These are phyloP conservation scores for Perca flavescens DNA, from an alignment of 2,113 vertebrate genomes.

Conservation along the genomic window DNA sequence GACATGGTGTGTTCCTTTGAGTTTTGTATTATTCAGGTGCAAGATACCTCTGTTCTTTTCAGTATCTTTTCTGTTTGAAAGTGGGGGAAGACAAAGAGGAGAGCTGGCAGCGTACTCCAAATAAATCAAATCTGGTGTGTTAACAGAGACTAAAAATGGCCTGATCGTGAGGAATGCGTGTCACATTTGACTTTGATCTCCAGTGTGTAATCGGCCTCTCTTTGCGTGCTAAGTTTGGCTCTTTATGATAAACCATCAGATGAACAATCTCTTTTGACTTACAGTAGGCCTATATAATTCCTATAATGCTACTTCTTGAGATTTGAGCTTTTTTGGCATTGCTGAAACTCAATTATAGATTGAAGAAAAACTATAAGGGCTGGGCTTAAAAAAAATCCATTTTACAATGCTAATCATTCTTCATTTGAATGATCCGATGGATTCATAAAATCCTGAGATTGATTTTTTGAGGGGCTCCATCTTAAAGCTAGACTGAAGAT, in stretches of 20 bases:
- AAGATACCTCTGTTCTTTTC: conserved; percentile 46
- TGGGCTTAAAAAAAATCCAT: no score
- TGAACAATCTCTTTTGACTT: not conserved
- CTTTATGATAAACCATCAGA: not conserved
- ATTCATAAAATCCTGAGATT: no score
- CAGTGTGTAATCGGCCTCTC: not conserved
- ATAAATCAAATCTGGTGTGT: conserved; percentile 11
- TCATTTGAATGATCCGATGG: no score
- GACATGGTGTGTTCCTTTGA: conserved; percentile 78
- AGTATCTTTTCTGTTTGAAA: conserved; percentile 39
- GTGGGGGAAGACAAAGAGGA: conserved; percentile 5
- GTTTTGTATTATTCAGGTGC: conserved; percentile 64
- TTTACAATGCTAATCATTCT: no score
- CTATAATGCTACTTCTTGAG: not conserved
- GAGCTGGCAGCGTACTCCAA: conserved; percentile 52
- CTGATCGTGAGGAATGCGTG: conserved; percentile 3
- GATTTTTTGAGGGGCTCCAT: no score
- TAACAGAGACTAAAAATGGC: not conserved
- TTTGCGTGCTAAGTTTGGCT: not conserved
- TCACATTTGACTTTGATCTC: not conserved
- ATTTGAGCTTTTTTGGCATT: not conserved
- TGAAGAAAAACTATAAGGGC: not conserved
- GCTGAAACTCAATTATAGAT: not conserved
- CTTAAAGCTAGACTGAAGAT: no score
- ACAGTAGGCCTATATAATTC: not conserved